phyloP scores from a whole-genome alignment of 1,140 invertebrate species.

The Dendrolimus punctatus region DNA sequence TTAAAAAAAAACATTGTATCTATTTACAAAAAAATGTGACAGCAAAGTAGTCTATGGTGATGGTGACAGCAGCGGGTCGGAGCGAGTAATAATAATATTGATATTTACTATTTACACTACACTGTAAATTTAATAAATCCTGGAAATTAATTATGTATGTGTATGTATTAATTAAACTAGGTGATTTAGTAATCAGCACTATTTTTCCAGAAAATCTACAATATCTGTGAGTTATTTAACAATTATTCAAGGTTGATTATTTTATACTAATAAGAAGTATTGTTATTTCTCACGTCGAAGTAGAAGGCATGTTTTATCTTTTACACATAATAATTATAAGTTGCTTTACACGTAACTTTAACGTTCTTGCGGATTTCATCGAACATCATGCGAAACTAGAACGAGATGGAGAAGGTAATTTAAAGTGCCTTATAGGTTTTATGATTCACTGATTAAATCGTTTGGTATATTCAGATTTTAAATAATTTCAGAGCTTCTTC shows the following conservation, averaged over 20 bases:
- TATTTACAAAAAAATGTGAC: too few relatives aligned
- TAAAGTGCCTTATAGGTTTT: not conserved
- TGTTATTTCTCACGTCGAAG: not conserved
- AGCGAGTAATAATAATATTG: too few relatives aligned
- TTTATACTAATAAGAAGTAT: not conserved
- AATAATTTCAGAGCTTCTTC: conserved; percentile 53
- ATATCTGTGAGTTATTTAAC: not conserved
- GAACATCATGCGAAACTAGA: conserved; percentile 25
- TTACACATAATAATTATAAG: conserved; percentile 31
- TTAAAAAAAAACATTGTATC: too few relatives aligned
- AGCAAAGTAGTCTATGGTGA: too few relatives aligned
- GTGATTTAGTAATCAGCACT: too few relatives aligned
- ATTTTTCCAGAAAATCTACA: not conserved
- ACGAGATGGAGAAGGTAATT: conserved; percentile 45
- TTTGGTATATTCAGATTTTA: conserved; percentile 4
- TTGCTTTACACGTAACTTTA: conserved; percentile 19
- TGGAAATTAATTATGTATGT: too few relatives aligned
- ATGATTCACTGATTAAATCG: conserved; percentile 6
- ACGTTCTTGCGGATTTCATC: conserved; percentile 11
- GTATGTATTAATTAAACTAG: too few relatives aligned
- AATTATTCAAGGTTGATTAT: not conserved
- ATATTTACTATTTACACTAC: too few relatives aligned
- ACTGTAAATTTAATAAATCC: too few relatives aligned
- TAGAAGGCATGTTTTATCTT: conserved; percentile 38
- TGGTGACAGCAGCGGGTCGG: too few relatives aligned